Evolutionary conservation across 1,140 invertebrate genomes (phyloP), one percentile per base, ranked within the genome.

Genomic region (Littorina saxatilis): DNA sequence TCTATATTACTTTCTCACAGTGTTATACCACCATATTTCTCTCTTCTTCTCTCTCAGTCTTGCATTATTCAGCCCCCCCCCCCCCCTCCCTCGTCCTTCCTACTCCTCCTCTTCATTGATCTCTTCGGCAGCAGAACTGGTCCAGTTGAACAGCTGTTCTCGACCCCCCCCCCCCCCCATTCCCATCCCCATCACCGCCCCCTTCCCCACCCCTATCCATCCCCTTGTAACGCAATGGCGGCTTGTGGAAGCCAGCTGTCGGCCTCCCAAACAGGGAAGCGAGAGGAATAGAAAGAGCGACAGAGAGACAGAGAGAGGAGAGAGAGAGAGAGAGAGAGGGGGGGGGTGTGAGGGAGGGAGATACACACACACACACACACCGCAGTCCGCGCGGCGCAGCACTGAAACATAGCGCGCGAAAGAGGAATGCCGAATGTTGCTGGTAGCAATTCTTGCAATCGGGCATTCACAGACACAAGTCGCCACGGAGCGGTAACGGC

Each of bases 11-110:
- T n/a, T n/a, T n/a, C n/a, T n/a, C n/a, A n/a, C n/a, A n/a, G n/a
- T n/a, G n/a, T n/a, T n/a, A n/a, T n/a, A n/a, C 32, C 37, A 96
- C 97, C 95, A 95, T 97, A 0, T 96, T 95, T 23, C 97, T 97
- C 85, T 97, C 96, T n/a, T 32, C 61, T n/a, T 29, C 66, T 39
- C n/a, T 79, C 11, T 37, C 74, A n/a, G 11, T 55, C 47, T 52
- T 55, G 39, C 27, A n/a, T 76, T 76, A 27, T 55, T 20, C 47
- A 47, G 39, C 40, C 29, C 73, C 40, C 73, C 15, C n/a, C 73
- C 73, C 73, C 17, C 37, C 27, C 43, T 47, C 43, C 73, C 73
- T 20, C 58, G 9, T 11, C 58, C 27, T 23, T 23, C 58, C 58
- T 61, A 9, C 58, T 23, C 27, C 58, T 61, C 58, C 27, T 61